These are phyloP conservation scores for Mesitornis unicolor DNA, from an alignment of 2,113 vertebrate genomes.

Conservation along the genomic window DNA sequence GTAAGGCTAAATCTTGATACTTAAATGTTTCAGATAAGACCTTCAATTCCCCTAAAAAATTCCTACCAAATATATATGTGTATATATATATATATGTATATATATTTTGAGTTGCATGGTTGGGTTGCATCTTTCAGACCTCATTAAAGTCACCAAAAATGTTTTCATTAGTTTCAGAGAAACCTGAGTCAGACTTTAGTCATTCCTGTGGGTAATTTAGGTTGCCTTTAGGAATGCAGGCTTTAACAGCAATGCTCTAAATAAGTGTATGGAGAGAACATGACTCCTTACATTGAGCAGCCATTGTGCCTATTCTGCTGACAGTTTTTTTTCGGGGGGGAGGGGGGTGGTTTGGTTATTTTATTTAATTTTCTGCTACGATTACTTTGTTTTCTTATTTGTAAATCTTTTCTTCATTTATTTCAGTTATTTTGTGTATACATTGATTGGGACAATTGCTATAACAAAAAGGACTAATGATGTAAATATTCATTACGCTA, in stretches of 20 bases:
- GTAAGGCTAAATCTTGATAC: background rate
- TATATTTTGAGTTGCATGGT: too few relatives aligned
- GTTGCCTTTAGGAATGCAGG: background rate
- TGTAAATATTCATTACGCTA: conserved; percentile 34
- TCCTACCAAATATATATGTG: background rate
- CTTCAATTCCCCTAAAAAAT: background rate
- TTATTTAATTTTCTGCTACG: background rate
- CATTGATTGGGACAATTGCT: conserved; percentile 24
- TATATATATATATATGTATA: too few relatives aligned
- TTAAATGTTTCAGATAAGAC: background rate
- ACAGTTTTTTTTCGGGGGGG: background rate
- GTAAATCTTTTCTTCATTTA: conserved; percentile 11
- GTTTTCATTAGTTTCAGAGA: background rate
- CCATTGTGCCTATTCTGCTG: background rate
- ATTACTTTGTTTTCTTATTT: conserved; percentile 32
- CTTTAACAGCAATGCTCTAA: background rate
- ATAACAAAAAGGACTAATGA: conserved; percentile 28
- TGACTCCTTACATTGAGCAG: background rate
- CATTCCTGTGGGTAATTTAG: background rate
- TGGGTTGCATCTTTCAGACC: background rate
- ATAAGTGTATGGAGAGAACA: background rate
- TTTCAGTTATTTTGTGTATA: conserved; percentile 18
- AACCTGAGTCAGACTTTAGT: background rate
- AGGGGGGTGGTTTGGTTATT: background rate
- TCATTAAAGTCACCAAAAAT: background rate